Conservation (phyloP, 2,888 invertebrate genomes). For the Drosophila greeni region DNA sequence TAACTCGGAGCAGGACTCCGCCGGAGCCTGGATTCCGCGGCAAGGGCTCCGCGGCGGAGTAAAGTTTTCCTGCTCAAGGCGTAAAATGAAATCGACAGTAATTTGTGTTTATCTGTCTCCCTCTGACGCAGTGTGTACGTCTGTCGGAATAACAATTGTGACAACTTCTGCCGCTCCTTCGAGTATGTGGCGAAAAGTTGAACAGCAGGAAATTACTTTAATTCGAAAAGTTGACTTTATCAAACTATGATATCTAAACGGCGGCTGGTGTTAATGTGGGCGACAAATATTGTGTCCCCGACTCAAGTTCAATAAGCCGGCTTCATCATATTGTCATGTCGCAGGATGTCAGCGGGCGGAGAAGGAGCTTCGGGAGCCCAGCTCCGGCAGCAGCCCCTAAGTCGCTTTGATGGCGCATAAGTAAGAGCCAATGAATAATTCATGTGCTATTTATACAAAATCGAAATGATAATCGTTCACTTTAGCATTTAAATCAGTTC, state of each 20-base stretch:
- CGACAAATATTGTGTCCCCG: slow-evolving; percentile 54
- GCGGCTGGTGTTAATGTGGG: slow-evolving; percentile 50
- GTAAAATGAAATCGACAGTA: slow-evolving; percentile 73
- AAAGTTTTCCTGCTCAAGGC: slow-evolving; percentile 70
- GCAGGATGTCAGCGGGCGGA: background rate
- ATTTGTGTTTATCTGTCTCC: slow-evolving; percentile 64
- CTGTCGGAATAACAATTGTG: slow-evolving; percentile 64
- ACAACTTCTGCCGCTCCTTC: slow-evolving; percentile 48
- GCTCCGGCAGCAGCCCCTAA: slow-evolving; percentile 45
- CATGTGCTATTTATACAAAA: slow-evolving; percentile 69
- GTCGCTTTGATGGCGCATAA: slow-evolving; percentile 72
- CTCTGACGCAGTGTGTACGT: slow-evolving; percentile 32
- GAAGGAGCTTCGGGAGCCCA: background rate
- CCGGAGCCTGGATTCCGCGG: slow-evolving; percentile 40
- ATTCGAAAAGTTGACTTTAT: slow-evolving; percentile 65
- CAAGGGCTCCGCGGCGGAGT: slow-evolving; percentile 47
- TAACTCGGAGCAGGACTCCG: slow-evolving; percentile 19
- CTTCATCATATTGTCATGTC: slow-evolving; percentile 61
- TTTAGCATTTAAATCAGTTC: slow-evolving; percentile 71
- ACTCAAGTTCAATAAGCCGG: slow-evolving; percentile 60
- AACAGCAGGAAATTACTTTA: slow-evolving; percentile 63
- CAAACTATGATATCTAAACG: slow-evolving; percentile 56
- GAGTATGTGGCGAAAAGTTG: slow-evolving; percentile 48
- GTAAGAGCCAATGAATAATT: slow-evolving; percentile 69
- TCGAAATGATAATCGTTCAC: slow-evolving; percentile 72